phyloP scores from a whole-genome alignment of 2,888 invertebrate genomes.

The Ochropacha duplaris region DNA sequence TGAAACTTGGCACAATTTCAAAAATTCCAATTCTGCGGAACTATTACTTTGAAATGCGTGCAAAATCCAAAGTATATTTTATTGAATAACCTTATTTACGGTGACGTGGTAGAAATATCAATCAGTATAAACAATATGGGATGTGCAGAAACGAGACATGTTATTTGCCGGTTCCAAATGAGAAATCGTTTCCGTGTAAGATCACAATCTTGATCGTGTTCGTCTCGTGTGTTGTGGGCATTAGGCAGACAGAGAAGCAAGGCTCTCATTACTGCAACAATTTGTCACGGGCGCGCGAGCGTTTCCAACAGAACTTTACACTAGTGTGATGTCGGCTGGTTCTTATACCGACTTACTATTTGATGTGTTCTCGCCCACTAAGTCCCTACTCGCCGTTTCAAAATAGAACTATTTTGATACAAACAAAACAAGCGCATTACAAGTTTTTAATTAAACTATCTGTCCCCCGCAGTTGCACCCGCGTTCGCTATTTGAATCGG shows the following conservation, averaged over 20 bases:
- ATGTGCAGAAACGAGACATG: not conserved
- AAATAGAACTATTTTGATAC: not conserved
- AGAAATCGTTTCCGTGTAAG: constrained; percentile 3
- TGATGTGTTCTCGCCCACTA: constrained; percentile 13
- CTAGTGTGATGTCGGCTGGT: constrained; percentile 22
- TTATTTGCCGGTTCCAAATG: constrained; percentile 1
- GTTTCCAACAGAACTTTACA: constrained; percentile 36
- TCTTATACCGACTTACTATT: constrained; percentile 24
- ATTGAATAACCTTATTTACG: not conserved
- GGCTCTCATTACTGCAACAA: constrained; percentile 58
- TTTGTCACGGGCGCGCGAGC: constrained; percentile 53
- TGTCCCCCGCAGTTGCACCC: too few relatives aligned
- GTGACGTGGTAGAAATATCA: not conserved
- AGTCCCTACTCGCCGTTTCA: not conserved
- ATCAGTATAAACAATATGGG: not conserved
- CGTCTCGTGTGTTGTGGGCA: constrained; percentile 11
- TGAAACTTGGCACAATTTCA: constrained; percentile 2
- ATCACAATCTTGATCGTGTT: constrained; percentile 5
- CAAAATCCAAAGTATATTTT: constrained; percentile 1
- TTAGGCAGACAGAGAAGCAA: constrained; percentile 26
- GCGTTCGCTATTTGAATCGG: too few relatives aligned
- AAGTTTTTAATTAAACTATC: not conserved
- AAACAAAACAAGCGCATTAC: not conserved
- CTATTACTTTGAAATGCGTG: constrained; percentile 1
- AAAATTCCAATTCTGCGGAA: not conserved